phyloP scores from a whole-genome alignment of 2,888 invertebrate species.

The Caenorhabditis imperialis region DNA sequence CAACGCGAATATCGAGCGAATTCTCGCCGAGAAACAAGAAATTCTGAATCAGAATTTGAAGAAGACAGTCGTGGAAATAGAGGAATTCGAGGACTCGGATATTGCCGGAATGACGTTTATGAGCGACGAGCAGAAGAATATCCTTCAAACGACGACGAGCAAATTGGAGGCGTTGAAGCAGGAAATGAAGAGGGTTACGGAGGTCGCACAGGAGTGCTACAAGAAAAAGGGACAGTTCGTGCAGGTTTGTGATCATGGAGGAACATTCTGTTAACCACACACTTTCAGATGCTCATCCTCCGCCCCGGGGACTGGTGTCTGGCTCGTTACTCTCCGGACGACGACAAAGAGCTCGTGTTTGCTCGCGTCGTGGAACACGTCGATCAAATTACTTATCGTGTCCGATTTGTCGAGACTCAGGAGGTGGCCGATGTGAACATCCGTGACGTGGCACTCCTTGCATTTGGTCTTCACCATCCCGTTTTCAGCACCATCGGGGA shows the following conservation, averaged over 20 bases:
- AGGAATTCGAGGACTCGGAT: neutral
- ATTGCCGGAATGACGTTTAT: neutral
- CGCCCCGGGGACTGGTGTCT: conserved; percentile 28
- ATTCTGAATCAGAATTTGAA: neutral
- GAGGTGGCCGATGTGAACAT: neutral
- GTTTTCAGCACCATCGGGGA: neutral
- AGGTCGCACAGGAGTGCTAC: conserved; percentile 1
- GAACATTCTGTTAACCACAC: too few relatives aligned
- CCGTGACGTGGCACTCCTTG: conserved; percentile 17
- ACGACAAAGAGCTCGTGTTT: conserved; percentile 8
- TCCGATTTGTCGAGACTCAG: conserved; percentile 6
- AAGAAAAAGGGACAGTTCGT: neutral
- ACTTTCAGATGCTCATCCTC: neutral
- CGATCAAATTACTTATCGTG: neutral
- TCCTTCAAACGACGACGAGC: neutral
- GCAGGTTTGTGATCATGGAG: too few relatives aligned
- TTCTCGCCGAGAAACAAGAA: neutral
- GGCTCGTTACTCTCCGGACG: conserved; percentile 1
- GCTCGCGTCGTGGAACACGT: conserved; percentile 9
- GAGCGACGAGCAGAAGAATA: neutral
- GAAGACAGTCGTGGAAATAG: too few relatives aligned
- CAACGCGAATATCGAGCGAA: conserved; percentile 1
- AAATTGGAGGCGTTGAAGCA: neutral
- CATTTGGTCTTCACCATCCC: conserved; percentile 9
- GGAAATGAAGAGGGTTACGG: neutral